Conservation (phyloP, 64 coral and sea anemone genomes). For the Pachyseris speciosa region DNA sequence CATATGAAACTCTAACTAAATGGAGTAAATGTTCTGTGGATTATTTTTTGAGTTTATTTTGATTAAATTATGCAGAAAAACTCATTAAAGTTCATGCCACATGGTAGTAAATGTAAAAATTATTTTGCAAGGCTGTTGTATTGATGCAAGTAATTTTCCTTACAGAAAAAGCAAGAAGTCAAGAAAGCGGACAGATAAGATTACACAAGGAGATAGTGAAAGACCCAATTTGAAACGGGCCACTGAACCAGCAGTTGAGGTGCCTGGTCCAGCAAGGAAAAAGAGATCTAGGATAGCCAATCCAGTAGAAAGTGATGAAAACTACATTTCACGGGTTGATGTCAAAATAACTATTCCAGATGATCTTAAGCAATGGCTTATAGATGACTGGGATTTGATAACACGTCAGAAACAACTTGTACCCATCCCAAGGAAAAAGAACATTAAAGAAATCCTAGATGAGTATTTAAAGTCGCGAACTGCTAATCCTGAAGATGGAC, state of each 20-base stretch:
- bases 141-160: neutral
- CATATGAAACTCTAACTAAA: too few species aligned
- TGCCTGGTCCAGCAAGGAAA: constrained; percentile 80
- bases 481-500: constrained; percentile 82
- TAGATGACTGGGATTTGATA: constrained; percentile 99
- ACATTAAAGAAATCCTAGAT: constrained; percentile 92
- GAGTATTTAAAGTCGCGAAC: constrained; percentile 89
- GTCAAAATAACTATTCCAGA: constrained; percentile 97
- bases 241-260: constrained; percentile 63
- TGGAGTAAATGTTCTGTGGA: too few species aligned
- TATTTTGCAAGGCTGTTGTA: neutral
- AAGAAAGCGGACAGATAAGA: constrained; percentile 79
- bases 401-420: constrained; percentile 99
- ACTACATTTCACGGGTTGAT: constrained; percentile 88
- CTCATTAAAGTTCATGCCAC: too few species aligned
- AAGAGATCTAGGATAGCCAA: constrained; percentile 81
- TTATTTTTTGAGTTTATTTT: too few species aligned
- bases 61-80: too few species aligned
- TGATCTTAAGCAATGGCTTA: constrained; percentile 97
- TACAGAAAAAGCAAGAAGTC: constrained; percentile 96
- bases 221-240: constrained; percentile 48
- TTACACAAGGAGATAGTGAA: constrained; percentile 58
- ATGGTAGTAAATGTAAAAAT: too few species aligned
- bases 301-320: constrained; percentile 87
- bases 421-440: constrained; percentile 98